Evolutionary conservation across 2,113 vertebrate genomes (phyloP).

Genomic region (Apeltes quadracus): DNA sequence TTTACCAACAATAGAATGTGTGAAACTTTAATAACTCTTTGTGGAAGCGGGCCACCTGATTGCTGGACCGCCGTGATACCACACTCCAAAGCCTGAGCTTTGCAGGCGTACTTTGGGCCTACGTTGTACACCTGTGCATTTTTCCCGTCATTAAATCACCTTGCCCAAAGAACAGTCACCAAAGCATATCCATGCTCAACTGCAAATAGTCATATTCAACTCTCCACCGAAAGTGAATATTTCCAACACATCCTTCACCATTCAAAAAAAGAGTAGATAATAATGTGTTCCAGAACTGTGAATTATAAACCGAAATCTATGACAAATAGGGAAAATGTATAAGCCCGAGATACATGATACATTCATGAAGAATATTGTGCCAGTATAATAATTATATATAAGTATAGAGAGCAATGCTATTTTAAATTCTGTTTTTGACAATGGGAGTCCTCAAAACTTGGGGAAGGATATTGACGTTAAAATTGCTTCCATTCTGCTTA

Average conservation of each 20-base stretch:
- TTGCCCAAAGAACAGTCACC: not conserved
- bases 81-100: no score
- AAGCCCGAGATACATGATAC: no score
- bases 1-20: no score
- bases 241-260: conserved; percentile 39
- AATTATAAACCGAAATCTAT: no score
- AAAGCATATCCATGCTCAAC: not conserved
- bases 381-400: not conserved
- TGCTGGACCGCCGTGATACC: no score
- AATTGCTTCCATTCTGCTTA: conserved; percentile 19
- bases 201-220: conserved; percentile 24
- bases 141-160: conserved; percentile 3
- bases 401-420: not conserved
- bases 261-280: not conserved
- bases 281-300: no score
- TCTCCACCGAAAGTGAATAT: conserved; percentile 15
- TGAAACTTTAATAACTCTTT: no score
- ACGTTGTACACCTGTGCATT: no score
- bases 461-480: conserved; percentile 21
- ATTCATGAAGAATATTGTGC: conserved; percentile 3
- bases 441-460: conserved; percentile 1
- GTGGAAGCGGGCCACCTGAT: no score
- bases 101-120: no score
- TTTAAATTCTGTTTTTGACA: conserved; percentile 2
- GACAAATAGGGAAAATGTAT: no score